Evolutionary conservation across 2,113 vertebrate genomes (phyloP).

Genomic region (Thamnaconus septentrionalis): DNA sequence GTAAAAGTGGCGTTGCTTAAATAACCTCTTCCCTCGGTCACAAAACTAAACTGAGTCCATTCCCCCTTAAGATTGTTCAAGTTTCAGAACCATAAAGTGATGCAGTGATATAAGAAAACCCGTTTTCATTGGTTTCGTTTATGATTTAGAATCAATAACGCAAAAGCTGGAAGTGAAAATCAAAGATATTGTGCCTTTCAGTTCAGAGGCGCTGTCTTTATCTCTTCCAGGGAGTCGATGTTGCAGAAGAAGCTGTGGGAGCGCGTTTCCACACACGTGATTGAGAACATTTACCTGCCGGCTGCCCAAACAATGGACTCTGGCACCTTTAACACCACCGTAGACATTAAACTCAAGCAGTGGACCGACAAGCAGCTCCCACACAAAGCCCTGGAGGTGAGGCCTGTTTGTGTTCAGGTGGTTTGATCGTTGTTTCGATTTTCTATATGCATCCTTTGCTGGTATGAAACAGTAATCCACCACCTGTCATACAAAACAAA

Average conservation of each 20-base stretch:
- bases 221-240: constrained; percentile 87
- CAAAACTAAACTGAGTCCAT: constrained; percentile 1
- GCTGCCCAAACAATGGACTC: constrained; percentile 95
- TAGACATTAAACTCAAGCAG: constrained; percentile 98
- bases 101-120: no score
- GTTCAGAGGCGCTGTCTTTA: neutral
- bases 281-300: constrained; percentile 98
- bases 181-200: no score
- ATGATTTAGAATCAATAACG: neutral
- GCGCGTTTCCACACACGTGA: constrained; percentile 96
- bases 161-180: neutral
- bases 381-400: constrained; percentile 95
- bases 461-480: no score
- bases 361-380: constrained; percentile 99
- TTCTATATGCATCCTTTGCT: no score
- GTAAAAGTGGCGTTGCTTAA: constrained; percentile 8
- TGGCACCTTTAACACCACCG: constrained; percentile 97
- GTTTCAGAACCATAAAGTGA: neutral
- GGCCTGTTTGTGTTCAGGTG: no score
- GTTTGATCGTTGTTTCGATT: no score
- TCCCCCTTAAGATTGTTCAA: no score
- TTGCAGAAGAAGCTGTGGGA: constrained; percentile 97
- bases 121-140: no score
- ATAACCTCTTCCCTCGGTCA: constrained; percentile 14
- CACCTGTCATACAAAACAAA: no score